Percentiles rank a stretch among this genome's conserved stretches.
phyloP scores from a whole-genome alignment of 2,113 vertebrate genomes.

The Amphiprion percula region DNA sequence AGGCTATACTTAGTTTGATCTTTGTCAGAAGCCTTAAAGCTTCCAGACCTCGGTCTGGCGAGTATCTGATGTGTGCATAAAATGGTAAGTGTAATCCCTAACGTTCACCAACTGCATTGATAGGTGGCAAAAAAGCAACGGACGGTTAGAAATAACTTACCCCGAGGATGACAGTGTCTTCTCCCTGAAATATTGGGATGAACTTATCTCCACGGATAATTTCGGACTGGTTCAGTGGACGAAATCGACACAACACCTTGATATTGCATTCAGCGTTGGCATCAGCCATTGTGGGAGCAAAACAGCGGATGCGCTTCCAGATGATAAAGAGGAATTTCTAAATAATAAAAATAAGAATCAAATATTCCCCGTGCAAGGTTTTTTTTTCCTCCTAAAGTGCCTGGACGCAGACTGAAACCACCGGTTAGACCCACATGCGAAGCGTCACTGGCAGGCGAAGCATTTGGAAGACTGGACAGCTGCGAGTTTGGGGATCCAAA shows the following conservation, averaged over 20 bases:
- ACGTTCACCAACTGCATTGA: constrained; percentile 23
- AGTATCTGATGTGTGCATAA: constrained; percentile 36
- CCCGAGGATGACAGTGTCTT: constrained; percentile 91
- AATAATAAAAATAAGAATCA: neutral
- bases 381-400: constrained; percentile 22
- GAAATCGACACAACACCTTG: constrained; percentile 94
- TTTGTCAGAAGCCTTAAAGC: constrained; percentile 34
- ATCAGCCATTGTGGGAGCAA: constrained; percentile 87
- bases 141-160: constrained; percentile 82
- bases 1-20: constrained; percentile 60
- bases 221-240: constrained; percentile 92
- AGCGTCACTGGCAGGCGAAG: constrained; percentile 43
- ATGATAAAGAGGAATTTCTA: constrained; percentile 30
- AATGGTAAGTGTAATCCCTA: constrained; percentile 47
- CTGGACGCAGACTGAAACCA: constrained; percentile 46
- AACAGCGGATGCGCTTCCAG: constrained; percentile 39
- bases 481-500: constrained; percentile 66
- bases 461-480: constrained; percentile 62
- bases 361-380: constrained; percentile 13
- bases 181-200: constrained; percentile 90
- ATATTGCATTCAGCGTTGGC: constrained; percentile 92
- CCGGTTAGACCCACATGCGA: constrained; percentile 52
- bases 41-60: constrained; percentile 33
- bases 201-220: constrained; percentile 92
- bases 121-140: constrained; percentile 7